Base-by-base conservation (phyloP, 2,797 vertebrate species). In the Aythya fuligula region DNA sequence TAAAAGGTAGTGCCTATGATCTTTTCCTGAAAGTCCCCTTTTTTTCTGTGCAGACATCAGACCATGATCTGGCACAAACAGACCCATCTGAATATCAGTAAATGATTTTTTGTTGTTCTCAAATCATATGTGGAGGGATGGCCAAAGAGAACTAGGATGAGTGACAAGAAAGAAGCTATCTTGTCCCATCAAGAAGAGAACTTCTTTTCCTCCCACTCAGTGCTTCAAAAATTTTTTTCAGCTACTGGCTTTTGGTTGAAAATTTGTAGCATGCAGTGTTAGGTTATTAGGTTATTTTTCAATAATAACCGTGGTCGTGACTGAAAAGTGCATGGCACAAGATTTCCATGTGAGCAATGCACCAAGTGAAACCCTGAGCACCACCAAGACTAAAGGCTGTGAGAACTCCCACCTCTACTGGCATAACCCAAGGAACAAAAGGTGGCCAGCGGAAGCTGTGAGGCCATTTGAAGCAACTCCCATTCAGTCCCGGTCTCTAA, bases 251-350 rank as follows among this genome's bases (percentile, higher is more conserved):
- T 43, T 9, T 28, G 56, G 22, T 32, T 62, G 51, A 27, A 47
- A 34, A 28, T 14, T 6, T 1, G 0, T 3, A 36, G 25, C 41
- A 19, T 9, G 20, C 11, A 75, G 28, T 1, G 4, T 17, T 24
- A 9, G 27, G 54, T 32, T 79, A 22, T 41, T 57, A 9, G 27
- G 54, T 32, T 79, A 16, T 41, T 57, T 79, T 61, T 41, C 69
- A 73, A 6, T 13, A 49, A 43, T 43, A 43, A 43, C 41, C 1
- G 19, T 51, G 39, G 34, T 16, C 12, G 21, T 30, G 60, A 72
- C n/a, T 4, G 27, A 34, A n/a, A n/a, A 22, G 22, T 25, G 34
- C 53, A 38, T 16, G 24, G 75, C 20, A 22, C 32, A 21, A 16
- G 36, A 30, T 8, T 24, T 54, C 27, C 47, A 22, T 4, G 0